Percentiles rank a stretch among this genome's conserved stretches.
These are phyloP conservation scores for Tenthredo scrophulariae DNA, from an alignment of 2,888 invertebrate species.

Conservation along the genomic window DNA sequence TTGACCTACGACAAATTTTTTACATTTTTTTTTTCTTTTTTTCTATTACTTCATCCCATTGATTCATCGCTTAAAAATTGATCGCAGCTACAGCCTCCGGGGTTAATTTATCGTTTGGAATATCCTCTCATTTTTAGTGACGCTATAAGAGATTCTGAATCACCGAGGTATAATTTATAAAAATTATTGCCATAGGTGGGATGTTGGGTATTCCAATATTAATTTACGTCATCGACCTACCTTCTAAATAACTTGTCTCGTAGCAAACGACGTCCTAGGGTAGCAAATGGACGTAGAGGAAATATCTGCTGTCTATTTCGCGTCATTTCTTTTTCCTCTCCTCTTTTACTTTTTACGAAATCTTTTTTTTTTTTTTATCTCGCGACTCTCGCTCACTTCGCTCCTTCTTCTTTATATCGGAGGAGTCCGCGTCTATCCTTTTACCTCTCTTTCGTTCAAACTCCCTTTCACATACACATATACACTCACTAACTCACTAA, in stretches of 20 bases:
- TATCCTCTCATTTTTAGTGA: neutral
- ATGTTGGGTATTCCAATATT: neutral
- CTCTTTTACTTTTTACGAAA: constrained; percentile 24
- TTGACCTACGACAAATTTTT: neutral
- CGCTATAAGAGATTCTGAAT: no score
- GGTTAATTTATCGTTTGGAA: neutral
- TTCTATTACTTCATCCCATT: no score
- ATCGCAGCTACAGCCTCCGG: neutral
- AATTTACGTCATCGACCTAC: constrained; percentile 68
- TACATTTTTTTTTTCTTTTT: no score
- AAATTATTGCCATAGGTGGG: neutral
- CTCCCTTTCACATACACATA: constrained; percentile 32
- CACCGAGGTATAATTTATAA: neutral
- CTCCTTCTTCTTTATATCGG: constrained; percentile 29
- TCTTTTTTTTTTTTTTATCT: constrained; percentile 34
- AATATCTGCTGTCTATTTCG: constrained; percentile 79
- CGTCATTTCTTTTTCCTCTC: constrained; percentile 67
- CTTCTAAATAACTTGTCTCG: constrained; percentile 80
- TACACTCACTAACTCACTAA: neutral
- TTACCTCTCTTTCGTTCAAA: neutral
- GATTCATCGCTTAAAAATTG: no score
- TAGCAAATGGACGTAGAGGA: constrained; percentile 80
- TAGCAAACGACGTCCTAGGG: constrained; percentile 79
- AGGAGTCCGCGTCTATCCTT: constrained; percentile 20
- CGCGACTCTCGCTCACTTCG: neutral